Base-by-base conservation (phyloP, 1,140 invertebrate genomes). In the Drosophila ananassae region DNA sequence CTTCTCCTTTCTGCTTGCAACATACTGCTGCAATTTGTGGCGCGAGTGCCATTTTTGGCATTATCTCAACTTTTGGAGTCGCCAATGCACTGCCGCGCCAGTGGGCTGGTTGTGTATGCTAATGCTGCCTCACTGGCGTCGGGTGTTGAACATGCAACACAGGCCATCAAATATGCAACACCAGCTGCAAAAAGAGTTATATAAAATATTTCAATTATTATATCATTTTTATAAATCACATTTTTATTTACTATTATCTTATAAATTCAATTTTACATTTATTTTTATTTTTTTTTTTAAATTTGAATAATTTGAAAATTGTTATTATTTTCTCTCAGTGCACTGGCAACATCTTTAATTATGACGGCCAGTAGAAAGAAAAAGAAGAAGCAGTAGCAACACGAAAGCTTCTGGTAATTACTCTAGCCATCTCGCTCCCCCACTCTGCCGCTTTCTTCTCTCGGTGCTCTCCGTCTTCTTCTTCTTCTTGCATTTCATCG, bases 121-220 rank as follows among this genome's bases (percentile, higher is more conserved):
- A 80, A 84, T 69, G 52, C 48, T 25, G 46, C 50, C 64, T 59
- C 53, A 68, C 72, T 58, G 58, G 58, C 55, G 41, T 68, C 48
- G 55, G 47, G 64, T 67, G 47, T 62, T 76, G 67, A 79, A 84
- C 61, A 63, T 81, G 62, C 73, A 69, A 44, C 67, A 67, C 37
- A 55, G 28, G 32, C 54, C 60, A 73, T 84, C 50, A 83, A 84
- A 79, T 79, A 79, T 83, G 58, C 74, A 77, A 44, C 46, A 47
- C 55, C 22, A 44, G 13, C 41, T 7, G 17, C 46, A 22, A 24
- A 4, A 34, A 17, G 17, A 17, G 17, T 17, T 17, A 17, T 17
- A 17, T 17, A 17, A 17, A 17, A 17, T 17, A 17, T 17, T 17
- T 17, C 17, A 17, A 17, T 17, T 17, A 17, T 17, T 17, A 17